Conservation (phyloP, 2,888 invertebrate species). For the Reticulitermes lucifugus region DNA sequence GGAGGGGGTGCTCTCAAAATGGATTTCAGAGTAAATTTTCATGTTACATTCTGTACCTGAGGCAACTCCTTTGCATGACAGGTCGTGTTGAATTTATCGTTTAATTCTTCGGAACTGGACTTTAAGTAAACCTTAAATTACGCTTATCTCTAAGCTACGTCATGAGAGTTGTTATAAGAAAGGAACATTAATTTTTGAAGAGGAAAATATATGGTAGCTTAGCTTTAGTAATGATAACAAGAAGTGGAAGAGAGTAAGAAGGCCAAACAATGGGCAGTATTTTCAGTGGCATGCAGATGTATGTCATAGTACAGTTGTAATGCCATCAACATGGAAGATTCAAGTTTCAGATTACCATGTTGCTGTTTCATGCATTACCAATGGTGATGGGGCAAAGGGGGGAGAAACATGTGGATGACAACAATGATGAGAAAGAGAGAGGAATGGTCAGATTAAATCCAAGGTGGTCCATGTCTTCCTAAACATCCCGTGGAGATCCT, state of each 20-base stretch:
- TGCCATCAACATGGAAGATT: conserved; percentile 9
- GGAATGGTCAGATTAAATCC: conserved; percentile 17
- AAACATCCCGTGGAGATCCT: conserved; percentile 13
- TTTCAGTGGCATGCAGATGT: conserved; percentile 1
- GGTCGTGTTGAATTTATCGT: no score
- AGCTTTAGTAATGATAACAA: neutral
- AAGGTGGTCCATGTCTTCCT: conserved; percentile 21
- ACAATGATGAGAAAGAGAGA: neutral
- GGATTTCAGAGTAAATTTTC: no score
- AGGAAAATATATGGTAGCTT: neutral
- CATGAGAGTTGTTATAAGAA: neutral
- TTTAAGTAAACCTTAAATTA: no score
- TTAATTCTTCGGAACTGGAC: no score
- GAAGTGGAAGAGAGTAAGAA: neutral
- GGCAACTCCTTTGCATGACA: no score
- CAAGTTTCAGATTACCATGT: neutral
- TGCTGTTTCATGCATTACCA: conserved; percentile 2
- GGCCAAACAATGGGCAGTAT: conserved; percentile 1
- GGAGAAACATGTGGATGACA: conserved; percentile 33
- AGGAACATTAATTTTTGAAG: neutral
- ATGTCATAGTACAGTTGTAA: neutral
- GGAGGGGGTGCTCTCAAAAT: no score
- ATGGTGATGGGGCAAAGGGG: neutral
- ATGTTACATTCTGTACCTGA: no score
- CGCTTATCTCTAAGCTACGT: no score